These are phyloP conservation scores for Oryzias dopingdopingensis DNA, from an alignment of 2,797 vertebrate genomes.

Conservation along the genomic window DNA sequence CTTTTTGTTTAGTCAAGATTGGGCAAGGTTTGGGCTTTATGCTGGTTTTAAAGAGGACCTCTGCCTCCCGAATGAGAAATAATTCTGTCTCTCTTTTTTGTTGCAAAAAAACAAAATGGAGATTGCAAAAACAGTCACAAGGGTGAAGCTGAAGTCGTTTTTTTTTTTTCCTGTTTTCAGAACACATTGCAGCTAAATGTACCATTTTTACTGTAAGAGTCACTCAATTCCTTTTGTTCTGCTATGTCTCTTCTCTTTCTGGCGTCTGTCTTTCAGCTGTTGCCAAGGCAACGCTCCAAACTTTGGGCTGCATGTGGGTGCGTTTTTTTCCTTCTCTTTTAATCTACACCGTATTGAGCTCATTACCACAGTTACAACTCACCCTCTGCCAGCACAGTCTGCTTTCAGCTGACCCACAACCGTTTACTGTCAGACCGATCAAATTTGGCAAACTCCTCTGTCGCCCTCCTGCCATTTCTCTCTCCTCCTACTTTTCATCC, in stretches of 20 bases:
- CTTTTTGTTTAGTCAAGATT: conserved; percentile 60
- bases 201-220: conserved; percentile 55
- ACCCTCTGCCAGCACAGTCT: conserved; percentile 43
- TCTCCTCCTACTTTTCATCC: conserved; percentile 17
- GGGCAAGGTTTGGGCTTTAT: conserved; percentile 55
- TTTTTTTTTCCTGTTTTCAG: conserved; percentile 20
- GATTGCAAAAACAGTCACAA: conserved; percentile 2
- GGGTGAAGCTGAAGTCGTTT: conserved; percentile 11
- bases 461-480: conserved; percentile 11
- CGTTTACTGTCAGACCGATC: conserved; percentile 62
- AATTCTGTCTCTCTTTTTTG: conserved; percentile 12
- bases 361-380: conserved; percentile 63
- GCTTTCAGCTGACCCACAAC: conserved; percentile 60
- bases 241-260: conserved; percentile 44
- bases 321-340: conserved; percentile 16
- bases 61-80: conserved; percentile 44
- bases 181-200: conserved; percentile 19
- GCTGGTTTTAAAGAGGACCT: conserved; percentile 46
- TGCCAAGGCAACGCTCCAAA: conserved; percentile 53
- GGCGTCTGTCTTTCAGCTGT: conserved; percentile 37
- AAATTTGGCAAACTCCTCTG: conserved; percentile 41
- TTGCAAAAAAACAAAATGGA: conserved; percentile 19
- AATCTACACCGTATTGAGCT: conserved; percentile 55
- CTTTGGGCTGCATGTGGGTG: conserved; percentile 15
- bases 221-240: conserved; percentile 53